Conservation (phyloP, 2,113 vertebrate genomes). For the Paraplagusia blochii region DNA sequence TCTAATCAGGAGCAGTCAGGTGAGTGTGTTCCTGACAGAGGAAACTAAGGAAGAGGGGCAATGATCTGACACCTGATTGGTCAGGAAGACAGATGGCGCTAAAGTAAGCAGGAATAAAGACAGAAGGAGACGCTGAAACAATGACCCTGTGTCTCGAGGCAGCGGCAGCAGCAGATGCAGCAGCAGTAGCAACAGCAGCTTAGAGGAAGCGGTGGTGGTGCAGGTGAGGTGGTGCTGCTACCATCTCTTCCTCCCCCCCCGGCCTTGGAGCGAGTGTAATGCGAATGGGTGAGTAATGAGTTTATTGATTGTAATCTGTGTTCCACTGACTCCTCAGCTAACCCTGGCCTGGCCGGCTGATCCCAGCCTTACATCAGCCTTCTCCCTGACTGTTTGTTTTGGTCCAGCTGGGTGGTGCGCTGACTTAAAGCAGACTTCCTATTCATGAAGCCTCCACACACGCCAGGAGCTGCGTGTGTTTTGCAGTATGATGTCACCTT, state of each 20-base stretch:
- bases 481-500: constrained; percentile 75
- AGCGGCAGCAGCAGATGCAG: too few relatives aligned
- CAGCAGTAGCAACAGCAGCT: too few relatives aligned
- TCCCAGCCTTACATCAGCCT: constrained; percentile 69
- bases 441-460: constrained; percentile 62
- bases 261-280: constrained; percentile 13
- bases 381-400: constrained; percentile 73
- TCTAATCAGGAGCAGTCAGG: too few relatives aligned
- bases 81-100: background rate
- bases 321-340: constrained; percentile 68
- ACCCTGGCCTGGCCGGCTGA: constrained; percentile 54
- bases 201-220: constrained; percentile 5
- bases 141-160: background rate
- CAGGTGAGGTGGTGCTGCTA: constrained; percentile 7
- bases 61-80: background rate
- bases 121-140: too few relatives aligned
- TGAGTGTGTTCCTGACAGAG: too few relatives aligned
- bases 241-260: background rate
- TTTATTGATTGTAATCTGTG: constrained; percentile 59
- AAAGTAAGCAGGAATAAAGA: too few relatives aligned
- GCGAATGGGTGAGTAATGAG: constrained; percentile 52
- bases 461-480: constrained; percentile 47
- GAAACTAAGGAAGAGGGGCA: too few relatives aligned
- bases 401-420: constrained; percentile 40
- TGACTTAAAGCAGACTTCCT: constrained; percentile 78